Conservation (phyloP, 2,888 invertebrate species). For the Oligia strigilis region DNA sequence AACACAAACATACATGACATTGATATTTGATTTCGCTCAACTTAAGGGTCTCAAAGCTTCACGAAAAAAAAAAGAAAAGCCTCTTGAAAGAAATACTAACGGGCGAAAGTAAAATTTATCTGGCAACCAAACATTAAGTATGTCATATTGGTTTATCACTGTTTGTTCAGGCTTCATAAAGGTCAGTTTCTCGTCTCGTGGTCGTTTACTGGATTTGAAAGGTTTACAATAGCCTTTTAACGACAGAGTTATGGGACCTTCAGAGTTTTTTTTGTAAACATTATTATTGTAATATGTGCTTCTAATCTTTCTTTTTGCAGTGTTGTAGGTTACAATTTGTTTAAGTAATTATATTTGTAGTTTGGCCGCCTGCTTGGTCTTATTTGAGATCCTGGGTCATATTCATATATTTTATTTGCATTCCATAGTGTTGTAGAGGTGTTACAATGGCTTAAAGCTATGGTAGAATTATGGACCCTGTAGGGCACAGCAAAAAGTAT, state of each 20-base stretch:
- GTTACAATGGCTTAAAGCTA: too few species aligned
- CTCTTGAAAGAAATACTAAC: constrained; percentile 61
- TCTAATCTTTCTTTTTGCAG: constrained; percentile 32
- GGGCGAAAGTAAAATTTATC: constrained; percentile 68
- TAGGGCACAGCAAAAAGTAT: too few species aligned
- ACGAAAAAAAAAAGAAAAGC: constrained; percentile 47
- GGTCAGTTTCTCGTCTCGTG: constrained; percentile 67
- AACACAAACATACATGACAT: not conserved
- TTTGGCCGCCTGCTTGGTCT: too few species aligned
- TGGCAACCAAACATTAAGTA: constrained; percentile 66
- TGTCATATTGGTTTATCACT: constrained; percentile 78
- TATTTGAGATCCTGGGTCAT: too few species aligned
- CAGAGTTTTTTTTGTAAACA: constrained; percentile 45
- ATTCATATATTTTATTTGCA: too few species aligned
- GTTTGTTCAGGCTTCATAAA: constrained; percentile 80
- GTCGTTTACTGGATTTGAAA: constrained; percentile 70
- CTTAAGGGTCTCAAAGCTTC: constrained; percentile 27
- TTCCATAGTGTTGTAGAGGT: too few species aligned
- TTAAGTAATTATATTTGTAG: too few species aligned
- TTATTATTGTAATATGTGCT: constrained; percentile 30
- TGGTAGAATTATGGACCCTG: too few species aligned
- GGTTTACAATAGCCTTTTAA: constrained; percentile 64
- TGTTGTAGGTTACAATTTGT: too few species aligned
- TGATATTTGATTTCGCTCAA: constrained; percentile 47
- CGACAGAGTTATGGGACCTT: constrained; percentile 40